Base-by-base conservation (phyloP, 2,113 vertebrate genomes). In the Suncus etruscus region DNA sequence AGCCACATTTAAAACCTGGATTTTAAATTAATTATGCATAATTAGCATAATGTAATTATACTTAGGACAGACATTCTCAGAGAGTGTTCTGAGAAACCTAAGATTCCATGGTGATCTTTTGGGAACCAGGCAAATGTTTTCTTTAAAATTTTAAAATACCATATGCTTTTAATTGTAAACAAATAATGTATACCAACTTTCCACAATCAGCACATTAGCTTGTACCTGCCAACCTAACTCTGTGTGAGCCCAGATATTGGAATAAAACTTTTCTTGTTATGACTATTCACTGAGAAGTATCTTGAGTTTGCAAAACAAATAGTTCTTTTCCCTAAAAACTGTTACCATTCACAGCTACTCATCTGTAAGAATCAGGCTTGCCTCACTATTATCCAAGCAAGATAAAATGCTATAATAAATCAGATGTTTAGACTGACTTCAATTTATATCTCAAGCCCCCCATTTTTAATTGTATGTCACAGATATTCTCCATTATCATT, bases 341-440 rank as follows among this genome's bases (percentile, higher is more conserved):
- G 5, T 73, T 83, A 63, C 11, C 54, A 32, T 81, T 86, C 91
- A 73, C 54, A 92, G 58, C 47, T 84, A 50, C 65, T 92, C 87
- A 48, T 68, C 51, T 88, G 77, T 78, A 29, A 73, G 27, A 91
- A 87, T 87, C 29, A 77, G 80, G 74, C 63, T 88, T 86, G 65
- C 75, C n/a, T 94, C 39, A 73, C 31, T 87, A 45, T 77, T 76
- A 47, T 1, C 83, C 12, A 87, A 69, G 82, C 87, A 87, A 80
- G 93, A 79, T 61, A 61, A 87, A 94, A 87, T 50, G 58, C 63
- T 88, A 76, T 92, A 95, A 65, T 83, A 85, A 88, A 87, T 93
- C 54, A 22, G 8, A 58, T 83, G 48, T 32, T 75, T 80, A 86
- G 88, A 48, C 5, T 82, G 63, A 75, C 78, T 91, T 39, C 31